Percentiles rank a stretch among this genome's conserved stretches.
These are phyloP conservation scores for Siderastrea siderea DNA, from an alignment of 92 coral and sea anemone genomes.

Conservation along the genomic window DNA sequence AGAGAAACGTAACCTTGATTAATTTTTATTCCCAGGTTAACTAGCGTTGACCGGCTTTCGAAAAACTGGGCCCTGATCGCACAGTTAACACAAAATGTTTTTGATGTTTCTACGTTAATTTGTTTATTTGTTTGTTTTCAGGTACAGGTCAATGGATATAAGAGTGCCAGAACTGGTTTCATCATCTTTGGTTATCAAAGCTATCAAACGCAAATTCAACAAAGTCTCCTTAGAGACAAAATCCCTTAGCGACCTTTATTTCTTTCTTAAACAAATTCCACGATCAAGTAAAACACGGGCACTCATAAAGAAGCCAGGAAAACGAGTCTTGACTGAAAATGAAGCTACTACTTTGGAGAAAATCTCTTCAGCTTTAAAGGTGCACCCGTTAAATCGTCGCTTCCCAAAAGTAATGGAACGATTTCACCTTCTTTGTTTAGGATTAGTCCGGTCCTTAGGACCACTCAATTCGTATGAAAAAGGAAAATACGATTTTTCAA, in stretches of 20 bases:
- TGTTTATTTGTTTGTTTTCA: neutral
- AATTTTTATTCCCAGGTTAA: too few species aligned
- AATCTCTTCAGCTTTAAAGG: constrained; percentile 22
- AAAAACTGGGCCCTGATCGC: too few species aligned
- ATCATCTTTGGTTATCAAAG: neutral
- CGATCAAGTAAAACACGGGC: neutral
- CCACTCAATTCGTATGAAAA: neutral
- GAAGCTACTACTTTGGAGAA: constrained; percentile 34
- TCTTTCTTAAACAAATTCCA: constrained; percentile 1
- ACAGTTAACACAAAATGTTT: too few species aligned
- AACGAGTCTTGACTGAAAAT: neutral
- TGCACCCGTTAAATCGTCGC: constrained; percentile 4
- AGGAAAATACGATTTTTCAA: neutral
- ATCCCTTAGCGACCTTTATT: neutral
- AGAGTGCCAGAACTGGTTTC: constrained; percentile 14
- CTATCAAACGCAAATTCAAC: constrained; percentile 12
- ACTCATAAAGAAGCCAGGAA: neutral
- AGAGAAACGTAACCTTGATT: too few species aligned
- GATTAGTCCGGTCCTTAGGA: constrained; percentile 35
- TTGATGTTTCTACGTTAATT: too few species aligned
- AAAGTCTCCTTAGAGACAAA: neutral
- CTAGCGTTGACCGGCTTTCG: too few species aligned
- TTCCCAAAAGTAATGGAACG: constrained; percentile 28
- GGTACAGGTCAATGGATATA: constrained; percentile 5
- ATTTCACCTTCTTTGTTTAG: constrained; percentile 32